Conservation (phyloP, 2,888 invertebrate genomes). For the Sinohyriopsis cumingii region DNA sequence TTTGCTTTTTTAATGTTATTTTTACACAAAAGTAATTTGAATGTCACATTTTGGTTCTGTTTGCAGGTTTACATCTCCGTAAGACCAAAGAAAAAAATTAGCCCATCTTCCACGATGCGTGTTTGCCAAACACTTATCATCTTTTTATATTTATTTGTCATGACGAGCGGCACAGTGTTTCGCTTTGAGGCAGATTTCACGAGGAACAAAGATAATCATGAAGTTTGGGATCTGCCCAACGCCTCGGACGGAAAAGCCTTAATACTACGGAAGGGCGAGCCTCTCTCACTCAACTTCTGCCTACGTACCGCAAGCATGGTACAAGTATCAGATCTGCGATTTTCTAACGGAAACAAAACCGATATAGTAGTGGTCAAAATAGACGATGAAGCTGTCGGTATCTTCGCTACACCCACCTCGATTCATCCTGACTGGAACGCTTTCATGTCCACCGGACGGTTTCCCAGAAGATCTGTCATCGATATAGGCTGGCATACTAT, state of each 20-base stretch:
- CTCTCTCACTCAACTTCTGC: slow-evolving; percentile 42
- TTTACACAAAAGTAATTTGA: too few species aligned
- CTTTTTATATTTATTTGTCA: too few species aligned
- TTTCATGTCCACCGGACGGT: slow-evolving; percentile 36
- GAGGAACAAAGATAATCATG: slow-evolving; percentile 36
- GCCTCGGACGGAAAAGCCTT: slow-evolving; percentile 42
- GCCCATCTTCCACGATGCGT: too few species aligned
- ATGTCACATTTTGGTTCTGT: too few species aligned
- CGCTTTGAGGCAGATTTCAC: slow-evolving; percentile 16
- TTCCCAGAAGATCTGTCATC: slow-evolving; percentile 26
- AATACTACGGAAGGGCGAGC: slow-evolving; percentile 28
- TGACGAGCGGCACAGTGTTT: too few species aligned
- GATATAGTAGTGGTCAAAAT: slow-evolving; percentile 39
- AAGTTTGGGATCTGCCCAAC: slow-evolving; percentile 31
- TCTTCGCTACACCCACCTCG: slow-evolving; percentile 26
- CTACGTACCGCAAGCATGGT: slow-evolving; percentile 30
- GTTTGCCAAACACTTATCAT: too few species aligned
- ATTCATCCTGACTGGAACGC: slow-evolving; percentile 24
- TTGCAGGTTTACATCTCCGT: too few species aligned
- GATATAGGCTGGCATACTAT: slow-evolving; percentile 39
- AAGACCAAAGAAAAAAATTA: too few species aligned
- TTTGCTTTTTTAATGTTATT: too few species aligned
- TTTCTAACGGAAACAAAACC: slow-evolving; percentile 41
- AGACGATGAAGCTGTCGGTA: slow-evolving; percentile 34
- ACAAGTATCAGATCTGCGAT: slow-evolving; percentile 33